Percentiles rank a stretch among this genome's conserved stretches.
These are phyloP conservation scores for Muscina levida DNA, from an alignment of 2,888 invertebrate species.

Conservation along the genomic window DNA sequence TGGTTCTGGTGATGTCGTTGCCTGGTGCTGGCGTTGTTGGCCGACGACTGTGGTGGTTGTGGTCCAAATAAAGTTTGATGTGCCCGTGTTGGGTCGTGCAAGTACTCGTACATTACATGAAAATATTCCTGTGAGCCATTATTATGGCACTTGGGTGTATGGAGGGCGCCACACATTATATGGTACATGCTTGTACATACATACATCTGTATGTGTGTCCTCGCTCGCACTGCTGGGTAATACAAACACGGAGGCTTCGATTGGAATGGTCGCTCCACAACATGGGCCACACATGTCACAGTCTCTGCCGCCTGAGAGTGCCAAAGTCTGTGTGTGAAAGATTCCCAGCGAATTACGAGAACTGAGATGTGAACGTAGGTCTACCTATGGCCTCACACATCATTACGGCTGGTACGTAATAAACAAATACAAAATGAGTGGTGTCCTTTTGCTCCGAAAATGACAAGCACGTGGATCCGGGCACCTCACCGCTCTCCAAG, in stretches of 20 bases:
- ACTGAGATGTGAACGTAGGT: constrained; percentile 55
- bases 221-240: constrained; percentile 27
- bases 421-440: constrained; percentile 26
- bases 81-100: constrained; percentile 77
- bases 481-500: constrained; percentile 11
- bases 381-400: constrained; percentile 51
- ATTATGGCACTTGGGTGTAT: constrained; percentile 80
- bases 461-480: constrained; percentile 57
- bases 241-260: constrained; percentile 24
- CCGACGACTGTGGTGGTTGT: constrained; percentile 48
- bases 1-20: constrained; percentile 29
- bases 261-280: constrained; percentile 39
- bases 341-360: neutral
- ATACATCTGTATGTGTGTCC: too few relatives aligned
- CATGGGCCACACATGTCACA: neutral
- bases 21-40: constrained; percentile 5
- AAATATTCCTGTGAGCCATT: constrained; percentile 78
- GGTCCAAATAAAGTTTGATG: constrained; percentile 78
- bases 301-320: neutral
- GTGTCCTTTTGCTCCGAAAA: constrained; percentile 64
- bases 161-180: constrained; percentile 69
- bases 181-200: constrained; percentile 44
- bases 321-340: neutral
- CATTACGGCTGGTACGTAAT: constrained; percentile 13
- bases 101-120: constrained; percentile 71